Conservation (phyloP, 2,797 vertebrate species). For the Glossophaga mutica region DNA sequence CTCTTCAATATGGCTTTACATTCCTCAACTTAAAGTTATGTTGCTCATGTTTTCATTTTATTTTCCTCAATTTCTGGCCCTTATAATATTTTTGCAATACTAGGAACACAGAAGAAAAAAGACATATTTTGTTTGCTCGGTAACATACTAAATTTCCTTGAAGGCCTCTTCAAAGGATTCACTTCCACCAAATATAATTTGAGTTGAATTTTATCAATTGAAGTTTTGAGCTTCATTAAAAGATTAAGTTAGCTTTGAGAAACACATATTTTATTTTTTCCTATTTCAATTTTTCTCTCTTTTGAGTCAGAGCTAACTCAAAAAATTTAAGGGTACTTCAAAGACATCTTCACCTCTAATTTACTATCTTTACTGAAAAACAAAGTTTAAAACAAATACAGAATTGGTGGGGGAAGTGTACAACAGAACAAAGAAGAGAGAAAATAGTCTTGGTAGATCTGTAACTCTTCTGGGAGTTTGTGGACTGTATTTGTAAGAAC, state of each 20-base stretch:
- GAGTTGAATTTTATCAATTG: conserved; percentile 59
- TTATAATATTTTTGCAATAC: background rate
- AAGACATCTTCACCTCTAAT: conserved; percentile 40
- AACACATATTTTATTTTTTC: conserved; percentile 26
- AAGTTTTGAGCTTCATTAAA: conserved; percentile 57
- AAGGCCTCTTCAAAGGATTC: conserved; percentile 57
- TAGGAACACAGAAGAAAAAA: conserved; percentile 11
- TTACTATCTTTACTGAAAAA: conserved; percentile 51
- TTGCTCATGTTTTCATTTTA: conserved; percentile 3
- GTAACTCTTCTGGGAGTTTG: background rate
- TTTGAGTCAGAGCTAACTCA: conserved; percentile 38
- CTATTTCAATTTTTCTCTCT: conserved; percentile 35
- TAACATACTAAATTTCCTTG: conserved; percentile 49
- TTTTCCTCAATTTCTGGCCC: background rate
- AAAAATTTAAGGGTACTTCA: conserved; percentile 56
- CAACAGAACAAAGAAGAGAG: background rate
- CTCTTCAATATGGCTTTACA: background rate
- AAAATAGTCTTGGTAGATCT: background rate
- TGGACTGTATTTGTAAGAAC: background rate
- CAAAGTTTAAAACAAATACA: conserved; percentile 19
- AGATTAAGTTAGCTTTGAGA: conserved; percentile 59
- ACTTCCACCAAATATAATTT: conserved; percentile 21
- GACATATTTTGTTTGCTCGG: background rate
- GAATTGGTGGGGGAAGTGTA: background rate
- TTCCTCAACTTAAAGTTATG: background rate